phyloP scores from a whole-genome alignment of 2,888 invertebrate genomes.

The Leptopterna dolabrata region DNA sequence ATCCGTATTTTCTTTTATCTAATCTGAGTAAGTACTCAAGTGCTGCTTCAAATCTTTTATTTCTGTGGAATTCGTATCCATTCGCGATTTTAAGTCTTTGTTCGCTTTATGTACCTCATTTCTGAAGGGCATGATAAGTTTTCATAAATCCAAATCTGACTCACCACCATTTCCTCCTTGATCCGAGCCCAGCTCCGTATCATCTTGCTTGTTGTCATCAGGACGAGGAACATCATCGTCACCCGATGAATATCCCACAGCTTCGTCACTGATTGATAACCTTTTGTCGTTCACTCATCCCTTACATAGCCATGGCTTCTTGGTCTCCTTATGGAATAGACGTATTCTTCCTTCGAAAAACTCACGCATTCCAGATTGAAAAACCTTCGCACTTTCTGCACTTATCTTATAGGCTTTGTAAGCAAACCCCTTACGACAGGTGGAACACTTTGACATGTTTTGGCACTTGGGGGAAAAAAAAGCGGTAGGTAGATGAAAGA shows the following conservation, averaged over 20 bases:
- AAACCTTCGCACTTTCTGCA: not conserved
- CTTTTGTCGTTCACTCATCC: not conserved
- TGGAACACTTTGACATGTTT: not conserved
- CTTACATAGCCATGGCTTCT: not conserved
- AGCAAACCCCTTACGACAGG: not conserved
- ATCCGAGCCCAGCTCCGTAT: too few relatives aligned
- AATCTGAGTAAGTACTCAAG: not conserved
- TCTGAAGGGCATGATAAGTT: not conserved
- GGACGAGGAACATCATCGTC: too few relatives aligned
- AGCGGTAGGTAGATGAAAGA: not conserved
- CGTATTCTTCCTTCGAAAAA: not conserved
- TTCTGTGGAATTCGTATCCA: not conserved
- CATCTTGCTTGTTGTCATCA: too few relatives aligned
- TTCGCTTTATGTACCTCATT: not conserved
- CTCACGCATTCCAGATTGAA: not conserved
- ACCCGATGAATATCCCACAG: too few relatives aligned
- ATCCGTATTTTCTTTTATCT: too few relatives aligned
- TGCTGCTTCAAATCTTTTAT: not conserved
- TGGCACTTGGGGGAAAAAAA: not conserved
- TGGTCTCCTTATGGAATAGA: not conserved
- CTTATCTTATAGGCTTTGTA: not conserved
- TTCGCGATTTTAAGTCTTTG: too few relatives aligned
- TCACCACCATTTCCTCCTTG: not conserved
- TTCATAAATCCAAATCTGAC: not conserved
- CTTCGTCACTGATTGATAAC: not conserved